Percentiles rank a stretch among this genome's conserved stretches.
phyloP scores from a whole-genome alignment of 35 echinoderm and acorn worm species.

The Patiria miniata region DNA sequence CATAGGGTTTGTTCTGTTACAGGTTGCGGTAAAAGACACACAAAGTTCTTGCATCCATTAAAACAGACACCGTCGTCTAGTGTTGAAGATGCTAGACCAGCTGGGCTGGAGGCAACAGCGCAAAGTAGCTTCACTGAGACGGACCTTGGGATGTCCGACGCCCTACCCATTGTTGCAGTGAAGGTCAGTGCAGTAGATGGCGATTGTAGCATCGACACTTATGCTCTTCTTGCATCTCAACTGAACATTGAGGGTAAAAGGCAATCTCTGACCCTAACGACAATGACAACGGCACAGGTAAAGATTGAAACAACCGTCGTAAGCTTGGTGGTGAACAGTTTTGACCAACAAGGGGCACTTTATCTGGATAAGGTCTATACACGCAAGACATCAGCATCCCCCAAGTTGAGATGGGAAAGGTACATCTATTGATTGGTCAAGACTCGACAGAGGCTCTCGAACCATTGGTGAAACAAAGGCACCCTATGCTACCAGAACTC shows the following conservation, averaged over 20 bases:
- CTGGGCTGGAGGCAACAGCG: no score
- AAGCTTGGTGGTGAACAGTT: constrained; percentile 29
- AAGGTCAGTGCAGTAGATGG: no score
- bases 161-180: no score
- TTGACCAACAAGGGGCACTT: not conserved
- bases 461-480: constrained; percentile 20
- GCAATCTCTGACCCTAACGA: constrained; percentile 24
- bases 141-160: no score
- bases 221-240: no score
- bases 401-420: constrained; percentile 25
- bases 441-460: constrained; percentile 52
- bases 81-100: no score
- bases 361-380: constrained; percentile 45
- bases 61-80: no score
- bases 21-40: no score
- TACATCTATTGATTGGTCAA: constrained; percentile 73
- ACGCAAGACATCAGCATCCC: constrained; percentile 43
- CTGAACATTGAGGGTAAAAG: constrained; percentile 21
- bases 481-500: constrained; percentile 64
- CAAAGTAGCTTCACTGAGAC: no score
- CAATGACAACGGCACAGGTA: constrained; percentile 16
- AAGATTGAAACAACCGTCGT: constrained; percentile 25
- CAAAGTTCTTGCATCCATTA: no score
- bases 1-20: no score
- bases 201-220: no score